Evolutionary conservation across 2,888 invertebrate species (phyloP).

Genomic region (Leucoptera coffeella): DNA sequence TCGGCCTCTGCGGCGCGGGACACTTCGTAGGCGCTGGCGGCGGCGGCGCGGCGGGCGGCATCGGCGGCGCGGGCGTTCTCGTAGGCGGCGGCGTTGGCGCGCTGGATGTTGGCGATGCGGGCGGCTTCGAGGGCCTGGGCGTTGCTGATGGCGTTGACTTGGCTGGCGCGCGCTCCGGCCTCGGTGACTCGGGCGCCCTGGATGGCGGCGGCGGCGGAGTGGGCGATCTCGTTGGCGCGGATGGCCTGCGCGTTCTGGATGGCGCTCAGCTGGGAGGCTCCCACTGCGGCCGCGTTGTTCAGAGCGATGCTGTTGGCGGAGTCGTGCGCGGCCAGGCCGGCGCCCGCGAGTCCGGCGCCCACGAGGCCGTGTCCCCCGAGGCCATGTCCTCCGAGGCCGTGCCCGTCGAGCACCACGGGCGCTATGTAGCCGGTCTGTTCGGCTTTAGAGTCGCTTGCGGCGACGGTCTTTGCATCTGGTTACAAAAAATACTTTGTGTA

Average conservation of each 20-base stretch:
- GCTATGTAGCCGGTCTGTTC: constrained; percentile 14
- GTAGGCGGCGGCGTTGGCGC: constrained; percentile 38
- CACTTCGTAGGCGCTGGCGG: constrained; percentile 19
- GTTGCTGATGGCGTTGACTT: constrained; percentile 32
- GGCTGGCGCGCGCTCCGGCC: constrained; percentile 32
- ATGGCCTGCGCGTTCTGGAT: constrained; percentile 42
- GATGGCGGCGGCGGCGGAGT: constrained; percentile 37
- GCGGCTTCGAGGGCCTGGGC: constrained; percentile 37
- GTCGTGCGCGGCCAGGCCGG: constrained; percentile 10
- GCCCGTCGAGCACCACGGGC: constrained; percentile 8
- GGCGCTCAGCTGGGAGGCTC: constrained; percentile 37
- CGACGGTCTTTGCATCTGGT: constrained; percentile 12
- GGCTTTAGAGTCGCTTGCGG: constrained; percentile 18
- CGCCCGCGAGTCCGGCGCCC: constrained; percentile 9
- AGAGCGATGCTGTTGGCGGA: constrained; percentile 22
- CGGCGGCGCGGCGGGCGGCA: constrained; percentile 31
- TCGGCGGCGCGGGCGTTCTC: constrained; percentile 37
- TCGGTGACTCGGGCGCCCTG: constrained; percentile 36
- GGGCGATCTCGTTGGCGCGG: constrained; percentile 32
- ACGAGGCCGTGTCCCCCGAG: constrained; percentile 7
- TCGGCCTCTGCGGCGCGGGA: constrained; percentile 26
- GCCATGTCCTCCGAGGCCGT: constrained; percentile 3
- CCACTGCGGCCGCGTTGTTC: constrained; percentile 32
- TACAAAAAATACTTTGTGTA: too few species aligned
- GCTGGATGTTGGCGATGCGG: constrained; percentile 32